Conservation (phyloP, 2,888 invertebrate species). For the Deilephila elpenor region DNA sequence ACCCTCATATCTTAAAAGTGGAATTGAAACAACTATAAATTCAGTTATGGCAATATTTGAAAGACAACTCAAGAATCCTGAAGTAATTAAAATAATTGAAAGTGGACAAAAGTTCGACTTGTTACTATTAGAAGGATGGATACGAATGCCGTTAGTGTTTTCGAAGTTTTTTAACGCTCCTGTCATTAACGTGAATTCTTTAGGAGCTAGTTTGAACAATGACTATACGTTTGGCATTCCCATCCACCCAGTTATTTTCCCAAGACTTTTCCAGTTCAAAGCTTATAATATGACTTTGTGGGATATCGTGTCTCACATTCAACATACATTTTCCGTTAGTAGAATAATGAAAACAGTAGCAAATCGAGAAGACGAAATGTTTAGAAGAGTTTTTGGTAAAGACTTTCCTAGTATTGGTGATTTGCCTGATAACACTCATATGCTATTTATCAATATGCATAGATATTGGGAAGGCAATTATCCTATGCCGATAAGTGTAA, state of each 20-base stretch:
- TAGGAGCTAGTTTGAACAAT: conserved; percentile 43
- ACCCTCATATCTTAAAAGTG: not conserved
- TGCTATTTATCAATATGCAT: conserved; percentile 68
- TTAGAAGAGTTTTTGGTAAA: conserved; percentile 47
- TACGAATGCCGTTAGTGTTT: conserved; percentile 46
- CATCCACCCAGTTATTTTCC: conserved; percentile 46
- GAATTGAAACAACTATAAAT: not conserved
- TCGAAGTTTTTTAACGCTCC: conserved; percentile 57
- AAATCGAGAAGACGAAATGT: conserved; percentile 40
- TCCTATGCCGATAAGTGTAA: conserved; percentile 64
- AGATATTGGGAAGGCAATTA: conserved; percentile 59
- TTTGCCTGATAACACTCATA: conserved; percentile 50
- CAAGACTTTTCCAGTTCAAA: not conserved
- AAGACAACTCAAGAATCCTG: not conserved
- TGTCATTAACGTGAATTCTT: conserved; percentile 58
- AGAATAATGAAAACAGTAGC: not conserved
- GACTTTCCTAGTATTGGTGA: conserved; percentile 44
- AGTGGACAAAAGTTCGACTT: conserved; percentile 51
- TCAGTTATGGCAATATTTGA: not conserved
- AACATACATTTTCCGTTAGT: not conserved
- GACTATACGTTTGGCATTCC: conserved; percentile 47
- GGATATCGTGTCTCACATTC: not conserved
- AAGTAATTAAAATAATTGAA: conserved; percentile 41
- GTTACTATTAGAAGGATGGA: conserved; percentile 53
- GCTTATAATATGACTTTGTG: not conserved